Percentiles rank a stretch among this genome's conserved stretches.
phyloP scores from a whole-genome alignment of 2,888 invertebrate species.

The Fragum fragum region DNA sequence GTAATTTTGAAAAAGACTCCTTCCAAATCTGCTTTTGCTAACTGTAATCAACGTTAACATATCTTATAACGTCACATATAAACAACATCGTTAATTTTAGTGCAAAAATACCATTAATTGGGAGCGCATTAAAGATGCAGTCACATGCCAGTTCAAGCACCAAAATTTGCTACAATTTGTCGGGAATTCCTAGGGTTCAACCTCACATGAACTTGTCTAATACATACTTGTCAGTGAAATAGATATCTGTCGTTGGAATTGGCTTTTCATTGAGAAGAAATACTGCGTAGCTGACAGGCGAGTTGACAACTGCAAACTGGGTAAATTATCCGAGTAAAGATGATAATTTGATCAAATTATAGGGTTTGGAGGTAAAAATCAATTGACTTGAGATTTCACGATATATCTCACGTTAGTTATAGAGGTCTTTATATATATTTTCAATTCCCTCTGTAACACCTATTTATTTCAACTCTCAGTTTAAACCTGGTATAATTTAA shows the following conservation, averaged over 20 bases:
- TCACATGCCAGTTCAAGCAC: no score
- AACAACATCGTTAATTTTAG: no score
- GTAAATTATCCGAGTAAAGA: constrained; percentile 7
- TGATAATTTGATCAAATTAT: constrained; percentile 7
- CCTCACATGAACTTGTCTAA: background rate
- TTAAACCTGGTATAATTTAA: no score
- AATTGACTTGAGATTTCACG: background rate
- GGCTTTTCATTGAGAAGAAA: background rate
- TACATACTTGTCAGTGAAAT: constrained; percentile 1
- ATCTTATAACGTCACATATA: no score
- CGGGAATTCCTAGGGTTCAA: background rate
- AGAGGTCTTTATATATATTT: background rate
- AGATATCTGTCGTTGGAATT: background rate
- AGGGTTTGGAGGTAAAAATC: background rate
- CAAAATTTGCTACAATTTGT: background rate
- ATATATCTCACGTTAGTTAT: background rate
- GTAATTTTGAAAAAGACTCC: no score
- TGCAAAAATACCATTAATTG: no score
- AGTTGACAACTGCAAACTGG: background rate
- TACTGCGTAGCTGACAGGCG: background rate
- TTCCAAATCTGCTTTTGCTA: no score
- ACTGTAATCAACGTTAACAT: no score
- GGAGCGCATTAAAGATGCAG: no score
- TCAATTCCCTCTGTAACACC: no score
- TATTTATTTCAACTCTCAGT: no score